phyloP scores from a whole-genome alignment of 2,113 vertebrate species.

The Rhea pennata region DNA sequence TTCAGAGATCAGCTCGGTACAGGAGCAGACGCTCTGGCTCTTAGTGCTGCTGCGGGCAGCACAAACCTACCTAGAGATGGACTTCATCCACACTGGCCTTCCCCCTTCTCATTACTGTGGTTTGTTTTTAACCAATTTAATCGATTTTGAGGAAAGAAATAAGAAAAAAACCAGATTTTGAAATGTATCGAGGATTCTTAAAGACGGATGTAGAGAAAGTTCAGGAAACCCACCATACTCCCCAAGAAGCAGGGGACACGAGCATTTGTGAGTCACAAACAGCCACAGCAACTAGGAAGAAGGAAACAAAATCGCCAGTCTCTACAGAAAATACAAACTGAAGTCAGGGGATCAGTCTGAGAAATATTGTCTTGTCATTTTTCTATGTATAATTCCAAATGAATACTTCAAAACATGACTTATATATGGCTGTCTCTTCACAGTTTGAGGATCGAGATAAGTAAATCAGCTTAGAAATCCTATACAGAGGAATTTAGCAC shows the following conservation, averaged over 20 bases:
- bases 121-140: not conserved
- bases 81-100: not conserved
- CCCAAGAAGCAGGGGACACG: not conserved
- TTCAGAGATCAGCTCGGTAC: not conserved
- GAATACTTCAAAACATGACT: not conserved
- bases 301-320: not conserved
- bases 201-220: not conserved
- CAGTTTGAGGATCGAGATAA: not conserved
- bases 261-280: not conserved
- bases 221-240: not conserved
- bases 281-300: not conserved
- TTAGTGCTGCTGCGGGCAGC: not conserved
- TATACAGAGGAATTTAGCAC: not conserved
- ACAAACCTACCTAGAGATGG: not conserved
- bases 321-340: not conserved
- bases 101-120: not conserved
- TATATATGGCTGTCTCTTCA: not conserved
- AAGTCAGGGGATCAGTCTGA: not conserved
- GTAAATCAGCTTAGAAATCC: not conserved
- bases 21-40: not conserved
- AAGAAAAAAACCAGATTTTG: not conserved
- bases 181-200: not conserved
- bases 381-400: not conserved
- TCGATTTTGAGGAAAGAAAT: not conserved
- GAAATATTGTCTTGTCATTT: not conserved